A percentile compares a stretch with the other conserved stretches of the same genome.
Conservation (phyloP, 2,888 invertebrate genomes). For the Parelbella ahira region DNA sequence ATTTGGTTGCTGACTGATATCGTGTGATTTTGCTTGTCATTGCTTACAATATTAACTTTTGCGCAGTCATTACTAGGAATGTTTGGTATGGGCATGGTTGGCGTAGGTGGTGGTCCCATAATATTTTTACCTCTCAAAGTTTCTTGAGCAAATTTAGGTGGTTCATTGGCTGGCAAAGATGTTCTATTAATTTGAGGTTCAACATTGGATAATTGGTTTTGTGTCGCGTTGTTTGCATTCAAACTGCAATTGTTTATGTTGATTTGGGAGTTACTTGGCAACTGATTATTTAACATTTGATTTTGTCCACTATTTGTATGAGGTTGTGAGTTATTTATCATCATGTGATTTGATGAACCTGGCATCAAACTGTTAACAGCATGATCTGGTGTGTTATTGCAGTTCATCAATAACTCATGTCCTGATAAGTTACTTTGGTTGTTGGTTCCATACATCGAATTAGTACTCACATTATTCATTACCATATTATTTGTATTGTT, state of each 20-base stretch:
- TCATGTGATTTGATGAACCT: constrained; percentile 60
- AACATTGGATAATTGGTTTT: constrained; percentile 55
- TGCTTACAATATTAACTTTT: constrained; percentile 60
- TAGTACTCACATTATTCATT: constrained; percentile 53
- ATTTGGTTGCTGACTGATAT: constrained; percentile 71
- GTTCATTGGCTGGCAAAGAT: constrained; percentile 54
- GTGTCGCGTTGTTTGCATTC: constrained; percentile 51
- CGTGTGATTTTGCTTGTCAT: constrained; percentile 65
- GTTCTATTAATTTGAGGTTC: constrained; percentile 61
- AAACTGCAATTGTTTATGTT: constrained; percentile 70
- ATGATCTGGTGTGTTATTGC: constrained; percentile 62
- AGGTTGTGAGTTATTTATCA: constrained; percentile 62
- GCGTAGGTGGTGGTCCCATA: constrained; percentile 57
- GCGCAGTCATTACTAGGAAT: constrained; percentile 57
- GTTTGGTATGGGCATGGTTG: constrained; percentile 45
- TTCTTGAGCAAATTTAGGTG: constrained; percentile 64
- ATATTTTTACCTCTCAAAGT: constrained; percentile 64
- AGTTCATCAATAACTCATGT: constrained; percentile 70
- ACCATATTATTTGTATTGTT: constrained; percentile 40
- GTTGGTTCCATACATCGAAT: constrained; percentile 53
- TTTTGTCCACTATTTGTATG: constrained; percentile 57
- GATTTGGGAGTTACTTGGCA: constrained; percentile 56
- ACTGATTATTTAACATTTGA: constrained; percentile 55
- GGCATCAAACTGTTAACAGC: constrained; percentile 60
- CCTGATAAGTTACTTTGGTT: constrained; percentile 55